Conservation (phyloP, 1,140 invertebrate genomes). For the Bombus soroeensis region DNA sequence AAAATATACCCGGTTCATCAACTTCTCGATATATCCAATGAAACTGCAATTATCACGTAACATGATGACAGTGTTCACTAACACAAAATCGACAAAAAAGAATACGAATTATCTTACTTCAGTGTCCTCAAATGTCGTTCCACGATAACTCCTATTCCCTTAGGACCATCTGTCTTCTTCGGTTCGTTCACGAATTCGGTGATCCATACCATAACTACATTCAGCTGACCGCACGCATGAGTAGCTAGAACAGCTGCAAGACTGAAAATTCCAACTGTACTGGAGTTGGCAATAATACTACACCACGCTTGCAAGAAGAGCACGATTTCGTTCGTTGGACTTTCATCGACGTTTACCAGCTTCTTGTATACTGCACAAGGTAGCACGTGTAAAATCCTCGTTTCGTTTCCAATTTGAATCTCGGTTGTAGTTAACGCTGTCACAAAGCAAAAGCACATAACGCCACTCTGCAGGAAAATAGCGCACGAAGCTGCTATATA, state of each 20-base stretch:
- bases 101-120: constrained; percentile 4
- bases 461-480: constrained; percentile 52
- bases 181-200: constrained; percentile 18
- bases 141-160: constrained; percentile 37
- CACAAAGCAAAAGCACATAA: constrained; percentile 32
- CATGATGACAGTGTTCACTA: not conserved
- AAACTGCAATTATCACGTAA: constrained; percentile 58
- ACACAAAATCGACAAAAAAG: not conserved
- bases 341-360: constrained; percentile 18
- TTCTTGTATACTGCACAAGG: constrained; percentile 41
- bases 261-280: constrained; percentile 37
- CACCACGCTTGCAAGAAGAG: constrained; percentile 32
- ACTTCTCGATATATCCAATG: constrained; percentile 54
- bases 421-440: not conserved
- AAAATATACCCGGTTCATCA: constrained; percentile 61
- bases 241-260: constrained; percentile 49
- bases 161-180: not conserved
- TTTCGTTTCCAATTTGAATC: not conserved
- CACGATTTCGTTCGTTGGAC: constrained; percentile 48
- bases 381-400: not conserved
- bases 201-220: constrained; percentile 42
- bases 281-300: constrained; percentile 39
- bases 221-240: constrained; percentile 55
- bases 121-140: constrained; percentile 55
- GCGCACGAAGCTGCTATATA: constrained; percentile 43